Evolutionary conservation across 2,797 vertebrate species (phyloP).

Genomic region (Botia almorhae): DNA sequence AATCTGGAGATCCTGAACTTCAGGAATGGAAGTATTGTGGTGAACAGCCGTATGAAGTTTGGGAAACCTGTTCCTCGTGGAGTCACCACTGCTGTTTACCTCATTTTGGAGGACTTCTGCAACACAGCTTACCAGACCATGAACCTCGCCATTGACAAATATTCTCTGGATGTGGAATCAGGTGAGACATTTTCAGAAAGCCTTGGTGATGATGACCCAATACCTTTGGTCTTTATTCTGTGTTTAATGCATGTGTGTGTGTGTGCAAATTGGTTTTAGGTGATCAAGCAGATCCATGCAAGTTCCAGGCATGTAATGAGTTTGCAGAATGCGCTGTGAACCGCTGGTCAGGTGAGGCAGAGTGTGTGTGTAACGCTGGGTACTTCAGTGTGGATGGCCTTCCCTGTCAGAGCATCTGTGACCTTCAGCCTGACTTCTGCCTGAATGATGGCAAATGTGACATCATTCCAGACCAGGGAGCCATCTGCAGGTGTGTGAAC

Average conservation of each 20-base stretch:
- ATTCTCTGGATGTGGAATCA: constrained; percentile 93
- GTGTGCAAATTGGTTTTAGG: constrained; percentile 72
- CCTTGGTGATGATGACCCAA: neutral
- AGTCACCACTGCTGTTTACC: constrained; percentile 85
- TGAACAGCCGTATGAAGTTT: constrained; percentile 95
- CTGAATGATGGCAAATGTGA: constrained; percentile 95
- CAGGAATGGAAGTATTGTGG: constrained; percentile 94
- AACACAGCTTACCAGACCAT: constrained; percentile 91
- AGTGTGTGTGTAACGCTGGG: constrained; percentile 89
- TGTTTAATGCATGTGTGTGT: neutral
- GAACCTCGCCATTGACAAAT: constrained; percentile 94
- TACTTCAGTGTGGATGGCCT: constrained; percentile 89
- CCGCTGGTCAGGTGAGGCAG: constrained; percentile 87
- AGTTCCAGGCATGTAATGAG: constrained; percentile 95
- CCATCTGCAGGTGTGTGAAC: constrained; percentile 55
- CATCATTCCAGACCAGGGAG: constrained; percentile 70
- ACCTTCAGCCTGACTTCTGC: constrained; percentile 87
- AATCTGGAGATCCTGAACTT: constrained; percentile 97
- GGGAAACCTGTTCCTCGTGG: constrained; percentile 83
- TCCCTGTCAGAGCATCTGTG: constrained; percentile 91
- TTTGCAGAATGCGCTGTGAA: constrained; percentile 89
- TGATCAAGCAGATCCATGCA: constrained; percentile 90
- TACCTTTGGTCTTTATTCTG: too few relatives aligned
- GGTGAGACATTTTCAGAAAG: constrained; percentile 72
- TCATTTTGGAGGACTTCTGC: constrained; percentile 94